Conservation (phyloP, 2,113 vertebrate genomes). For the Procavia capensis region DNA sequence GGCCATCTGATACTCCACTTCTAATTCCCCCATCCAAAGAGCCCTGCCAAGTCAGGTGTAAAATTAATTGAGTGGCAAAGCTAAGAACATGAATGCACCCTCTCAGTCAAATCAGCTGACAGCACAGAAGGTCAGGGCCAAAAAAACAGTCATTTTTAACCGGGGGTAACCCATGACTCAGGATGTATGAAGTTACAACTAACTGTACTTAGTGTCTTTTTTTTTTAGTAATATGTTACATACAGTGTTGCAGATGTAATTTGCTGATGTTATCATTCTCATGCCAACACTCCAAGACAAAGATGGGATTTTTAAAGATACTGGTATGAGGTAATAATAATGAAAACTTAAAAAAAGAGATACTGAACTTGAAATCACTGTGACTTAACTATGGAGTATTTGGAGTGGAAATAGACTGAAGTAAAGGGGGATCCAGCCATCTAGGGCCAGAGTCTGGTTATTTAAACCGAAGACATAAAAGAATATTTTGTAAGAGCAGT, state of each 20-base stretch:
- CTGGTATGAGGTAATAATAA: no score
- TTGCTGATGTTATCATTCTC: no score
- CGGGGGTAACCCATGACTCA: no score
- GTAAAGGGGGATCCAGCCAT: neutral
- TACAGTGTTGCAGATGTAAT: no score
- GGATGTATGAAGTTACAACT: no score
- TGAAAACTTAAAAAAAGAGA: no score
- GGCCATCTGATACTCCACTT: neutral
- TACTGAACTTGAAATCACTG: no score
- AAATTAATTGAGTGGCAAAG: neutral
- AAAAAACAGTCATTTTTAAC: conserved; percentile 19
- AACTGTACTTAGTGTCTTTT: no score
- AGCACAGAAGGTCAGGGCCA: conserved; percentile 15
- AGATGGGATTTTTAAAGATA: no score
- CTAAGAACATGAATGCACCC: neutral
- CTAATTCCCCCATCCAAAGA: neutral
- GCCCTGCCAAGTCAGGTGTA: neutral
- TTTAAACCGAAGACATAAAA: neutral
- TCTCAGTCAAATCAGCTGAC: neutral
- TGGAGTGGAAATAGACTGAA: neutral
- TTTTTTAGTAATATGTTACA: no score
- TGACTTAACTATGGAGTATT: no score
- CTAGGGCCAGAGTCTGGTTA: neutral
- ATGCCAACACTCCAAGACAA: no score
- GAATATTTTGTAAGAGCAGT: neutral